Base-by-base conservation (phyloP, 2,797 vertebrate genomes). In the Pteropus rufus region DNA sequence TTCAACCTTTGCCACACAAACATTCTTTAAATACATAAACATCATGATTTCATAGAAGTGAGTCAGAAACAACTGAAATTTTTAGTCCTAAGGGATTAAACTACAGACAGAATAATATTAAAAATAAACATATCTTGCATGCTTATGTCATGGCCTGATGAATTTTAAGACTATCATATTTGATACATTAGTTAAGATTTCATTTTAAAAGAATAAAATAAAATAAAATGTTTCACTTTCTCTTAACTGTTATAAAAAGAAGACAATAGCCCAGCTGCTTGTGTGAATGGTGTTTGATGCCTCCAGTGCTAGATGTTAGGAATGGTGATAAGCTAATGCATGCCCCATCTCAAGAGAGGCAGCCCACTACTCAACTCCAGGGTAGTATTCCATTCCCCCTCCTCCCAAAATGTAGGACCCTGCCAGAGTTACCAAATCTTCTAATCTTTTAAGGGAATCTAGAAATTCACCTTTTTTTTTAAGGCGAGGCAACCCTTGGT, bases 111-210 rank as follows among this genome's bases (percentile, higher is more conserved):
- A 64, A 3, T 58, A 9, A n/a, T 52, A 19, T 65, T n/a, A 34
- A 36, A 95, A 86, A 54, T 79, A 79, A 84, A 75, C 23, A 16
- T n/a, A 39, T 52, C 75, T 72, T 7, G 8, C 18, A 8, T 72
- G n/a, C 52, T 82, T 21, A 3, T 26, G 31, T 39, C 73, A 72
- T 62, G 79, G 23, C 67, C 54, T 56, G 41, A 41, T 41, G 39
- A 49, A 23, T 67, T 85, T 86, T 86, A 75, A 36, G 44, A 88
- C 73, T 64, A 24, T 7, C 36, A n/a, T 49, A 41, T 70, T 83
- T 80, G 79, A 54, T 54, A 80, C 81, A 58, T 92, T 62, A 70
- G 54, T 77, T 49, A 69, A 44, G 49, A 81, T 64, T 69, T 91
- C 12, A 14, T 87, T 72, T 90, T 39, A 29, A 62, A 85, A 85